Conservation (phyloP, 2,888 invertebrate species). For the Idaea straminata region DNA sequence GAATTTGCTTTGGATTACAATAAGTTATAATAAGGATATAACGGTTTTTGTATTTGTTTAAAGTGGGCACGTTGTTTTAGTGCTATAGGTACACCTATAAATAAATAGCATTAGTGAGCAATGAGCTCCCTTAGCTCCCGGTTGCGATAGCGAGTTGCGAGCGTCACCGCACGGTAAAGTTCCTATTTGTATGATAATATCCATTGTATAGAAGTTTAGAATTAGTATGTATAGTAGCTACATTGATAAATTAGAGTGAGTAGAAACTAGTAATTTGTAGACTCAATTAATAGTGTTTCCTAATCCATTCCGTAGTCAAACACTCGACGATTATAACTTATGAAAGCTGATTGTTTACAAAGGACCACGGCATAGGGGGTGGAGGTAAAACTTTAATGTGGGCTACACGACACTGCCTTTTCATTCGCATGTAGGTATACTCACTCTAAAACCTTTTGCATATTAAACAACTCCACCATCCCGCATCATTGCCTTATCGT, state of each 20-base stretch:
- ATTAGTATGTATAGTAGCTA: constrained; percentile 45
- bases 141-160: constrained; percentile 64
- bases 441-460: constrained; percentile 2
- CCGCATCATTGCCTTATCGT: not conserved
- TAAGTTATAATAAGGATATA: constrained; percentile 32
- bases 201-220: constrained; percentile 35
- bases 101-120: constrained; percentile 57
- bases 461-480: not conserved
- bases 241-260: constrained; percentile 40
- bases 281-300: constrained; percentile 13
- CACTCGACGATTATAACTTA: constrained; percentile 17
- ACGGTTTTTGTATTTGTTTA: constrained; percentile 48
- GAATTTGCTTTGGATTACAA: constrained; percentile 28
- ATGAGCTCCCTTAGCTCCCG: constrained; percentile 67
- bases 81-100: constrained; percentile 59
- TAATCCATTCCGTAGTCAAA: constrained; percentile 16
- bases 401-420: constrained; percentile 14
- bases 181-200: constrained; percentile 47
- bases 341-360: constrained; percentile 20
- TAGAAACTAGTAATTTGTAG: constrained; percentile 34
- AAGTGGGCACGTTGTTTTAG: constrained; percentile 68
- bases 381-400: constrained; percentile 20
- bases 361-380: constrained; percentile 19
- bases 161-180: constrained; percentile 75
- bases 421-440: constrained; percentile 8